phyloP scores from a whole-genome alignment of 2,113 vertebrate species.

The Oncorhynchus masou region DNA sequence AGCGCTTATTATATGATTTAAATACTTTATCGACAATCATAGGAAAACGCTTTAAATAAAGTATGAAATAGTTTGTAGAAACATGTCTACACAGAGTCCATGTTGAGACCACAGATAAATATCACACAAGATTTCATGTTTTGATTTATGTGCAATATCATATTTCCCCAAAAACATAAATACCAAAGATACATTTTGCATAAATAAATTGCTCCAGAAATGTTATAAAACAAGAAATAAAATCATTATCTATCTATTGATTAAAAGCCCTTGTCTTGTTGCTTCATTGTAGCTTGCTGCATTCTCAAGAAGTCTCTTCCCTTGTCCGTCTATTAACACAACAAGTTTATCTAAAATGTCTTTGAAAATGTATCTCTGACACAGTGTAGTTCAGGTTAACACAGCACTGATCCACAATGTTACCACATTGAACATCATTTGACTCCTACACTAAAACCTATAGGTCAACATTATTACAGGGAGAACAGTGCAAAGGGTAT shows the following conservation, averaged over 20 bases:
- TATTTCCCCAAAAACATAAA: conserved; percentile 54
- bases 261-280: conserved; percentile 50
- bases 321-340: neutral
- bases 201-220: conserved; percentile 54
- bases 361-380: conserved; percentile 13
- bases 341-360: conserved; percentile 10
- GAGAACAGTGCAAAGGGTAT: neutral
- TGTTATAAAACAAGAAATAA: conserved; percentile 34
- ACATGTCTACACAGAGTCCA: too few species aligned
- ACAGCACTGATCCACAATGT: conserved; percentile 19
- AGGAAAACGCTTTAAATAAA: too few species aligned
- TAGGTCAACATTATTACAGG: too few species aligned
- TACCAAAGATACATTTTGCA: conserved; percentile 49
- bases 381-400: conserved; percentile 21
- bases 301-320: conserved; percentile 4
- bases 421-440: too few species aligned
- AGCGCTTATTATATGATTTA: conserved; percentile 1
- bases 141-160: conserved; percentile 51
- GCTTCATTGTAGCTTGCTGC: conserved; percentile 22
- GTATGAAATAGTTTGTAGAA: conserved; percentile 17
- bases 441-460: too few species aligned
- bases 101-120: conserved; percentile 38
- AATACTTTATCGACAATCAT: conserved; percentile 14
- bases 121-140: conserved; percentile 52
- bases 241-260: conserved; percentile 25